These are phyloP conservation scores for Drosophila tsacasi DNA, from an alignment of 1,140 invertebrate species.

Conservation along the genomic window DNA sequence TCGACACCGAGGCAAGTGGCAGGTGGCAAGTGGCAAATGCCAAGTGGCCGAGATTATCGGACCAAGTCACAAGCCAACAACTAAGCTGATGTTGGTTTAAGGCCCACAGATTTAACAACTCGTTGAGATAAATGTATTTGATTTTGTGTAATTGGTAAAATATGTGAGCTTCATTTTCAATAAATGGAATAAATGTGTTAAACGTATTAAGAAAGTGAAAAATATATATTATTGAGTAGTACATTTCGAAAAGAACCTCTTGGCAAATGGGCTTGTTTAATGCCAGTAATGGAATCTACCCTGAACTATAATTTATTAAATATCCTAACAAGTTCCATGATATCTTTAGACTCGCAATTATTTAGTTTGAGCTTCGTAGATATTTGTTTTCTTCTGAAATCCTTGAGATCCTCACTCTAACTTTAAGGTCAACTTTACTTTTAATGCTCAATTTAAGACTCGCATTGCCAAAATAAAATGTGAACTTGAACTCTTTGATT, in stretches of 20 bases:
- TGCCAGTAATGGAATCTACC: not conserved
- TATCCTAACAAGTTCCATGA: not conserved
- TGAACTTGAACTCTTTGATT: not conserved
- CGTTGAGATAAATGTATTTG: constrained; percentile 5
- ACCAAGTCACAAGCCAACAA: constrained; percentile 4
- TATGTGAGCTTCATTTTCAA: not conserved
- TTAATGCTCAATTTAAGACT: not conserved
- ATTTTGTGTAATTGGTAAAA: not conserved
- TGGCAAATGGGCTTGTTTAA: not conserved
- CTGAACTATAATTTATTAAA: not conserved
- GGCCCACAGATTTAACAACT: not conserved
- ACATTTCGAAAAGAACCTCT: not conserved
- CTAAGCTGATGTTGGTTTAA: constrained; percentile 2
- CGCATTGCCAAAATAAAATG: not conserved
- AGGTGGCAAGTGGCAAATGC: constrained; percentile 8
- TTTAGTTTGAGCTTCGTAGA: too few species aligned
- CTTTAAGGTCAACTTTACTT: not conserved
- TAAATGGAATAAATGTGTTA: not conserved
- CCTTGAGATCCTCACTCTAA: not conserved
- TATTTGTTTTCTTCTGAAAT: not conserved
- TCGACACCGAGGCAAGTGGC: constrained; percentile 4
- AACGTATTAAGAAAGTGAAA: not conserved
- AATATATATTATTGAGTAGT: too few species aligned
- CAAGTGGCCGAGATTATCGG: constrained; percentile 38
- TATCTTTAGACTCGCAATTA: not conserved